Base-by-base conservation (phyloP, 2,888 invertebrate species). In the Trisateles emortualis region DNA sequence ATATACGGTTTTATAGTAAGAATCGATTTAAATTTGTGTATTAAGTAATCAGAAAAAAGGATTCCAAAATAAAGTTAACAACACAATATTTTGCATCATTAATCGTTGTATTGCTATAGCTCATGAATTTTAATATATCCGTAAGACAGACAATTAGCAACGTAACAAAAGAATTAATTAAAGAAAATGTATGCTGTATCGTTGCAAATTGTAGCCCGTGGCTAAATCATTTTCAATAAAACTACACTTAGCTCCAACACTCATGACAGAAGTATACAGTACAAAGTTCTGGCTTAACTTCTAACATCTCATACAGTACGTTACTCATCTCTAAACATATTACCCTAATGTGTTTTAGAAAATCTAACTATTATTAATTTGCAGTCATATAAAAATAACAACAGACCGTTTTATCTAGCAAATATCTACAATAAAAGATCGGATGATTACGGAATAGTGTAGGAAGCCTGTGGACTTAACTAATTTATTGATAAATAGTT, bases 331-430 rank as follows among this genome's bases (percentile, higher is more conserved):
- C 70, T 78, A 76, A 76, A 74, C 65, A 43, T 60, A 70, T 81
- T 85, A 88, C 49, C 78, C 87, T 91, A 91, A 76, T 73, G 86
- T 88, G 86, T 87, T 84, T 80, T 90, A 92, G 87, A 91, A 92
- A 92, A 91, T 87, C 91, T 91, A 90, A 82, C 75, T 88, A 86
- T 83, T 80, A 79, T 76, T 87, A 81, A 83, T 83, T 90, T 89
- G 91, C 88, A 90, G 84, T 89, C 90, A 90, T 92, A 92, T 89
- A 92, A 92, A 92, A 92, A 90, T 92, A 92, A 92, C 87, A 92
- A 91, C 89, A 88, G 82, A 91, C 84, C 74, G 83, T 86, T 82
- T 72, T 71, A 78, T 83, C 90, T 91, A 90, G 88, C 88, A 87
- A 88, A 87, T 87, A 85, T 85, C 89, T 91, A 91, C 84, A 86